Evolutionary conservation across 2,113 vertebrate genomes (phyloP), one percentile per base, ranked within the genome.

Genomic region (Astur gentilis): DNA sequence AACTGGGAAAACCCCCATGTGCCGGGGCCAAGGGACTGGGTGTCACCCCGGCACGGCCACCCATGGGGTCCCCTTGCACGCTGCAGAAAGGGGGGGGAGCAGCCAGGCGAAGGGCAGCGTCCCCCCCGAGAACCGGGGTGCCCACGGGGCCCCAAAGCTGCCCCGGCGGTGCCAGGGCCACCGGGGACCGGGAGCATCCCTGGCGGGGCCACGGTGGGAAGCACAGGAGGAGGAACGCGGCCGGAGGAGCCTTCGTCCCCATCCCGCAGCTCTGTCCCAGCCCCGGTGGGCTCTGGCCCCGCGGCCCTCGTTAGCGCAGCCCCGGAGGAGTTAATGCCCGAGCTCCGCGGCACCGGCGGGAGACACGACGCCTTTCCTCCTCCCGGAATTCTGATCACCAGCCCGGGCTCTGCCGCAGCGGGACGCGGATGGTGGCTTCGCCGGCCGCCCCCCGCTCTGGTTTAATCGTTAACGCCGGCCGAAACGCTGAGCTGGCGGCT

Each of bases 381-480:
- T 58, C 36, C 27, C 17, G 5, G 10, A 11, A 21, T 4, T 23
- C 4, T 0, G 75, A 16, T 10, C 14, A 14, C 50, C 67, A 32
- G 42, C 57, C 49, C 13, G 11, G 54, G 65, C 71, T 50, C 31
- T 38, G 49, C 45, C 11, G 7, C 25, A 23, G 58, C 4, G 27
- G 66, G 49, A 22, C 45, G 23, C 3, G 34, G 62, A 25, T 11
- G 52, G 55, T n/a, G 79, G 16, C 65, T 84, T 75, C 25, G 2
- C n/a, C 27, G 9, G 89, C 89, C 9, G 11, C 78, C 67, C 79
- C 83, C 55, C 7, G 34, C 64, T 89, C 79, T 1, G 71, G 95
- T 89, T 97, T 97, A 97, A 97, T 97, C 23, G 79, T 97, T 97
- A 97, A 97, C 96, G 10, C 32, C 32, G 62, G 66, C 70, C n/a